Base-by-base conservation (phyloP, 2,888 invertebrate genomes). In the Phaonia tiefii region DNA sequence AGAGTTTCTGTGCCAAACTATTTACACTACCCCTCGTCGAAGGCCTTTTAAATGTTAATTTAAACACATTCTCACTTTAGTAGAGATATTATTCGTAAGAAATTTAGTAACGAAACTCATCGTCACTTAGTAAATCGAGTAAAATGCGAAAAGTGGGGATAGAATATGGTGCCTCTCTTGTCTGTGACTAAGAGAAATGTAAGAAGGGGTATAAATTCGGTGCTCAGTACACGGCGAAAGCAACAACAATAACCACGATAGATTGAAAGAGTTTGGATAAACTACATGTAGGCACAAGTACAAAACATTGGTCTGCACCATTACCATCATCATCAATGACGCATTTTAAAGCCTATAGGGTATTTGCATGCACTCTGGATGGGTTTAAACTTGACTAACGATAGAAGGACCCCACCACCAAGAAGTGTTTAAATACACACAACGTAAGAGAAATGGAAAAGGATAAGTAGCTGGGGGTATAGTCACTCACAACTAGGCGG, bases 21-120 rank as follows among this genome's bases (percentile, higher is more conserved):
- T n/a, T n/a, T n/a, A n/a, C n/a, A n/a, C n/a, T n/a, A n/a, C n/a
- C n/a, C n/a, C n/a, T n/a, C n/a, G n/a, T n/a, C n/a, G n/a, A n/a
- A n/a, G n/a, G n/a, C 46, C n/a, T n/a, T 69, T 63, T 69, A 60
- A 67, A 39, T 51, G 63, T 54, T 65, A 49, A 71, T 79, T 79
- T 70, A 74, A 79, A 70, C 66, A 79, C 69, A 71, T 75, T 75
- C 46, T 79, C 75, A 75, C 79, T 25, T 70, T 67, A 74, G 26
- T 65, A 51, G 11, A 74, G 39, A 70, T 56, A 70, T 74, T 70
- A 42, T 10, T 42, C 42, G 42, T 11, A 42, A 42, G n/a, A 10
- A 42, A n/a, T n/a, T n/a, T n/a, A n/a, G n/a, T n/a, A n/a, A n/a
- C n/a, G n/a, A n/a, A n/a, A 42, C 10, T 42, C 13, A 42, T 8